Evolutionary conservation across 2,113 vertebrate species (phyloP).

Genomic region (Catharus minimus): DNA sequence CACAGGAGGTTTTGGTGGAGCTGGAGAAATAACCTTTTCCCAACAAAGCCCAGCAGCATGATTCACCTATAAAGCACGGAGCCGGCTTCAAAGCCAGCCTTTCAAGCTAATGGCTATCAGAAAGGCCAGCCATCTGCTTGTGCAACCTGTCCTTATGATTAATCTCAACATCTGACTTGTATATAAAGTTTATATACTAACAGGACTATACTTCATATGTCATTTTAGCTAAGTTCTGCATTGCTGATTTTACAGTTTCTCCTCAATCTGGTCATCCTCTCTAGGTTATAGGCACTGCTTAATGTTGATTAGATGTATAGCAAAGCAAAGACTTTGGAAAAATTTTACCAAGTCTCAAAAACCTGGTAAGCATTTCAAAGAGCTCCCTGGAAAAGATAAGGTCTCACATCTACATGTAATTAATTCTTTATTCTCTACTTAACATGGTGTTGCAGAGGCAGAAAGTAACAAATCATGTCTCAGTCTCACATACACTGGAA

Average conservation of each 20-base stretch:
- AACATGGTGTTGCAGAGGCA: background rate
- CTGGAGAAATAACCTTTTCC: slow-evolving; percentile 50
- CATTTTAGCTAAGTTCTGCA: background rate
- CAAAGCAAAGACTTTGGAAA: background rate
- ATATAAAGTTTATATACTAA: slow-evolving; percentile 41
- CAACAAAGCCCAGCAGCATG: slow-evolving; percentile 22
- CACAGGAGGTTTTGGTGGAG: slow-evolving; percentile 21
- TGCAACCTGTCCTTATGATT: slow-evolving; percentile 47
- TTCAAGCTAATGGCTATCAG: slow-evolving; percentile 42
- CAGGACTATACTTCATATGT: background rate
- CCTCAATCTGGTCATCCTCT: background rate
- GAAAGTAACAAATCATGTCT: slow-evolving; percentile 20
- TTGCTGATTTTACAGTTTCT: slow-evolving; percentile 30
- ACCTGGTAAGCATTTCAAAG: background rate
- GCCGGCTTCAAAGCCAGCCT: background rate
- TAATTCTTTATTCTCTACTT: background rate
- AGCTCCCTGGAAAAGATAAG: background rate
- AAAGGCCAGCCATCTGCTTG: slow-evolving; percentile 49
- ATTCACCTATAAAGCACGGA: slow-evolving; percentile 26
- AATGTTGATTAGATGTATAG: background rate
- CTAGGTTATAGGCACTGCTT: background rate
- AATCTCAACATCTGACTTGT: slow-evolving; percentile 48
- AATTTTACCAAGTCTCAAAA: background rate
- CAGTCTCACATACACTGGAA: background rate
- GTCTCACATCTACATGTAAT: background rate